Conservation (phyloP, 2,113 vertebrate genomes). For the Rallus limicola region DNA sequence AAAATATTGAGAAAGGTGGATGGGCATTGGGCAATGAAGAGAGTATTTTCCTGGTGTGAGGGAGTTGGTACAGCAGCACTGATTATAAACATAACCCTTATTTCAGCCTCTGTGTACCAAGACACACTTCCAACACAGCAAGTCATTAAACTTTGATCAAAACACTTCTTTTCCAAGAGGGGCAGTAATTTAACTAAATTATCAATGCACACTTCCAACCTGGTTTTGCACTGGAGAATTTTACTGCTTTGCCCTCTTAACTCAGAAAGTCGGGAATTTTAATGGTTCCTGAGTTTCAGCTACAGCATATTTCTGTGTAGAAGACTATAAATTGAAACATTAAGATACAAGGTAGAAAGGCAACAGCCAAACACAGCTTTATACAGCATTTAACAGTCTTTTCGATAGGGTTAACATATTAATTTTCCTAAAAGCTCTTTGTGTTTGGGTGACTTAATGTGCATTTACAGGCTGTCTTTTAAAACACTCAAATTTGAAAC, state of each 20-base stretch:
- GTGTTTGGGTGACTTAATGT: neutral
- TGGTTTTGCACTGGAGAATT: neutral
- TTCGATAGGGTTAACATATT: neutral
- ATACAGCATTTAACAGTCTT: neutral
- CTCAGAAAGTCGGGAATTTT: neutral
- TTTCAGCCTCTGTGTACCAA: neutral
- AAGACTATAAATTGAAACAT: neutral
- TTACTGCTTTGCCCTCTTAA: neutral
- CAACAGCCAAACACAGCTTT: neutral
- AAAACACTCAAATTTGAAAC: neutral
- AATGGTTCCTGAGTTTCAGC: neutral
- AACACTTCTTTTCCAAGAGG: neutral
- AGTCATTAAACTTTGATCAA: neutral
- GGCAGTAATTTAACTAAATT: neutral
- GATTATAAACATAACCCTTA: neutral
- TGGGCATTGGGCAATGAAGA: neutral
- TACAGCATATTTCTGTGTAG: neutral
- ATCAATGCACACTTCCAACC: neutral
- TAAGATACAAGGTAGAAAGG: neutral
- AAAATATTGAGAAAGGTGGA: neutral
- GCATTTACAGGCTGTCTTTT: neutral
- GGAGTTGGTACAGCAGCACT: neutral
- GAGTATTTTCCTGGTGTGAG: neutral
- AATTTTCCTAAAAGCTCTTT: neutral
- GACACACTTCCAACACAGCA: neutral